Evolutionary conservation across 1,140 invertebrate species (phyloP), one percentile per base, ranked within the genome.

Genomic region (Formica selysi): DNA sequence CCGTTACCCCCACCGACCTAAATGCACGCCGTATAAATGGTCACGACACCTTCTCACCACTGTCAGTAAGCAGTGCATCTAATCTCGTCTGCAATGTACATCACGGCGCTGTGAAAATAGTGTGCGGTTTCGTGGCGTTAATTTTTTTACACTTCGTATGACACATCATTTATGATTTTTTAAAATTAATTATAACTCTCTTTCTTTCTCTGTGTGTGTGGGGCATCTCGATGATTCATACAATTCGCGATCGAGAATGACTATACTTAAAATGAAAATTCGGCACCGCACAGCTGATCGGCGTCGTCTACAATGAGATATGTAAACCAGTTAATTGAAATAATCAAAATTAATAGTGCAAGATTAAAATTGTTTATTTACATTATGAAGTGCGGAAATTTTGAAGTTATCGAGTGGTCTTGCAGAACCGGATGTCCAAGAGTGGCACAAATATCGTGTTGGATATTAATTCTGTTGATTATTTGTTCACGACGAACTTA

Each of bases 11-110:
- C 94, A 94, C 94, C 94, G 94, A 93, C 93, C 93, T 94, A 94
- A 93, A 94, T 94, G 90, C 84, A 93, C 91, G 90, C 92, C 91
- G 89, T 95, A 95, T 95, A 95, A 95, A 95, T 95, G 93, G 91
- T 92, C 93, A 93, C 93, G 93, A 92, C 92, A 93, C 92, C 92
- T 91, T 93, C 91, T 93, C 93, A 93, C 87, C 92, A 91, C 89
- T 91, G 91, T 90, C 93, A 94, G 94, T 94, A 89, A 93, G 91
- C 89, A 92, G 88, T 80, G 89, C 89, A 88, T 91, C 87, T 91
- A 89, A 88, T 86, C 86, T 90, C 22, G 81, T 3, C 5, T 16
- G 57, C 11, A 64, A 76, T 59, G 57, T 41, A 32, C 54, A 16
- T 29, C 29, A 44, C 54, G 32, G 29, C 29, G 54, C 13, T 32